These are phyloP conservation scores for Grammomys dolichurus DNA, from an alignment of 2,113 vertebrate genomes.

Conservation along the genomic window DNA sequence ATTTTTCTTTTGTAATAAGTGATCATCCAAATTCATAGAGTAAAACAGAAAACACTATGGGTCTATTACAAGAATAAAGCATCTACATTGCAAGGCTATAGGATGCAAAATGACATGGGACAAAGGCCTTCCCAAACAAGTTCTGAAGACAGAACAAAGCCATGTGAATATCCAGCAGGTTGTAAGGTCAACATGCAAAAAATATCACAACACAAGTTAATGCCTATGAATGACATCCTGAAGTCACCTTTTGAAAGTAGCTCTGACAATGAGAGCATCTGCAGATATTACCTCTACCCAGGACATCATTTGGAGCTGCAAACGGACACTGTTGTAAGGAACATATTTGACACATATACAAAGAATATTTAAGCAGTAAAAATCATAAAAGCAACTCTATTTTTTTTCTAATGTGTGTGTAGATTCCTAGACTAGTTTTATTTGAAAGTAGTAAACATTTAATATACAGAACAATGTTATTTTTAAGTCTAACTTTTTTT, in stretches of 20 bases:
- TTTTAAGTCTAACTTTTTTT: not conserved
- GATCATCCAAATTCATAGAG: constrained; percentile 54
- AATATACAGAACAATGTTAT: not conserved
- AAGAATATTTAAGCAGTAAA: not conserved
- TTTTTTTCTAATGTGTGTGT: not conserved
- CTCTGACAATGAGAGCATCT: constrained; percentile 32
- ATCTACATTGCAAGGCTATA: not conserved
- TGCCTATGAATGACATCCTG: constrained; percentile 24
- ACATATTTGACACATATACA: constrained; percentile 46
- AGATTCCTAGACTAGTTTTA: not conserved
- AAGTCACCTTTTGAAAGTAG: constrained; percentile 57
- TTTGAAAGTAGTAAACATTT: not conserved
- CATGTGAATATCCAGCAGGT: constrained; percentile 62
- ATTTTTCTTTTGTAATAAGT: not conserved
- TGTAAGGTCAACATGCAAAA: constrained; percentile 62
- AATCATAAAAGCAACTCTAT: not conserved
- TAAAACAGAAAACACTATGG: constrained; percentile 46
- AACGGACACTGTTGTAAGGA: not conserved
- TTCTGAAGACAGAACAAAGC: constrained; percentile 66
- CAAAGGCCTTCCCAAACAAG: constrained; percentile 66
- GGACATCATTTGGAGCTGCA: not conserved
- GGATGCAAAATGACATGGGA: constrained; percentile 31
- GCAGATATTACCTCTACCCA: not conserved
- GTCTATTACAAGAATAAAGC: constrained; percentile 67
- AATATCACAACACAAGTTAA: constrained; percentile 67